phyloP scores from a whole-genome alignment of 2,797 vertebrate genomes.

The Mareca penelope region DNA sequence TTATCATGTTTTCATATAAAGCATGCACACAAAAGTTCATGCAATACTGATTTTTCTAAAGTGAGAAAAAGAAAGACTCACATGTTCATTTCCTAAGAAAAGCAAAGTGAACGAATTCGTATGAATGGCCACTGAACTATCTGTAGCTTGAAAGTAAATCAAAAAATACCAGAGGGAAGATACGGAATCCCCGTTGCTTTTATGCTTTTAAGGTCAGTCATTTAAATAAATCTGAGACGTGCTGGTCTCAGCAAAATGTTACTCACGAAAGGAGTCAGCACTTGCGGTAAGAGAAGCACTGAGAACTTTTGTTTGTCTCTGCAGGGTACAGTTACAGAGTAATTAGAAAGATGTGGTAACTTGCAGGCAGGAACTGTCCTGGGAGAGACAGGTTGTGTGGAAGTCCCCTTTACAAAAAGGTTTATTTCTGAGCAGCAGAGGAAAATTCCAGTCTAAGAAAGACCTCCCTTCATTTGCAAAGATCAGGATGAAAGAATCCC shows the following conservation, averaged over 20 bases:
- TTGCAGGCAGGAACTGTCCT: background rate
- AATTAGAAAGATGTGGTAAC: background rate
- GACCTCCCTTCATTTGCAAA: background rate
- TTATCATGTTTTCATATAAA: background rate
- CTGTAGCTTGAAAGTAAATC: background rate
- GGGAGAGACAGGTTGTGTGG: background rate
- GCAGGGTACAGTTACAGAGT: background rate
- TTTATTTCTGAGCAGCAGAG: background rate
- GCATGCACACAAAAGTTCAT: background rate
- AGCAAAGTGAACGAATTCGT: background rate
- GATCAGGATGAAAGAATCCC: background rate
- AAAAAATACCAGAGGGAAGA: background rate
- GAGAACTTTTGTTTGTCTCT: background rate
- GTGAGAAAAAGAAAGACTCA: background rate
- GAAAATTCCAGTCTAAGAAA: background rate
- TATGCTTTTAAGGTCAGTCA: background rate
- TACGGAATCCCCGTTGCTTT: background rate
- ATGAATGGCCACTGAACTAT: background rate
- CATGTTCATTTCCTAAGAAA: background rate
- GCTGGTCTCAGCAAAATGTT: background rate
- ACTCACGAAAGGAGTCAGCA: slow-evolving; percentile 3
- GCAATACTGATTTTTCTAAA: background rate
- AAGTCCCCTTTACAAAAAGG: background rate
- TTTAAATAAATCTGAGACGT: background rate
- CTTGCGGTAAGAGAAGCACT: background rate